phyloP scores from a whole-genome alignment of 2,888 invertebrate species.

The Eupithecia inturbata region DNA sequence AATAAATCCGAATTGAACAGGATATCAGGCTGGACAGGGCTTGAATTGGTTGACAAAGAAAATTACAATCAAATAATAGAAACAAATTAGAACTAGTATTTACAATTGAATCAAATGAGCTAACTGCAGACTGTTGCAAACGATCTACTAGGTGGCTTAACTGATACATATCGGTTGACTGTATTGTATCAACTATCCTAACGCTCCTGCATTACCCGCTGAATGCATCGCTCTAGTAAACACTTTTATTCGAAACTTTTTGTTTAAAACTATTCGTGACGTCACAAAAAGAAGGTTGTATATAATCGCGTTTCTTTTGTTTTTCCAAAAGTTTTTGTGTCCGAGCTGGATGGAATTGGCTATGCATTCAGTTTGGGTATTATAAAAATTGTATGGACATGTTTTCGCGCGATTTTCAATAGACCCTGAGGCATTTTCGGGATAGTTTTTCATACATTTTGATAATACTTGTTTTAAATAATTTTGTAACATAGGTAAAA shows the following conservation, averaged over 20 bases:
- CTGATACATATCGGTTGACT: too few species aligned
- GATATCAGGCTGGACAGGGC: too few species aligned
- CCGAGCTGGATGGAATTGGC: constrained; percentile 9
- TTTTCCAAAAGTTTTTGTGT: constrained; percentile 9
- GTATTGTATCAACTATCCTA: constrained; percentile 17
- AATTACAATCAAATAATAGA: too few species aligned
- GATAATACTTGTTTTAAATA: neutral
- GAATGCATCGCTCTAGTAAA: constrained; percentile 57
- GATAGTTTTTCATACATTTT: neutral
- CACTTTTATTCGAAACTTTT: constrained; percentile 49
- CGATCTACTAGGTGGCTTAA: too few species aligned
- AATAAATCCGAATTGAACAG: too few species aligned
- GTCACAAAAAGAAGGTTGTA: constrained; percentile 20
- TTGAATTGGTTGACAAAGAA: too few species aligned
- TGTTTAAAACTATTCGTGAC: constrained; percentile 41
- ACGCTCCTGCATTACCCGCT: constrained; percentile 51
- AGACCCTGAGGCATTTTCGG: neutral
- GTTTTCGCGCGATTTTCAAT: neutral
- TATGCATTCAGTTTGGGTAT: constrained; percentile 1
- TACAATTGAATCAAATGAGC: too few species aligned
- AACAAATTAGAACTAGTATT: too few species aligned
- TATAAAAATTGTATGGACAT: neutral
- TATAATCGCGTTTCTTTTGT: constrained; percentile 5
- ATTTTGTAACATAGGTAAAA: neutral
- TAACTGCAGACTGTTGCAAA: too few species aligned